These are phyloP conservation scores for Macrosteles quadrilineatus DNA, from an alignment of 1,140 invertebrate species.

Conservation along the genomic window DNA sequence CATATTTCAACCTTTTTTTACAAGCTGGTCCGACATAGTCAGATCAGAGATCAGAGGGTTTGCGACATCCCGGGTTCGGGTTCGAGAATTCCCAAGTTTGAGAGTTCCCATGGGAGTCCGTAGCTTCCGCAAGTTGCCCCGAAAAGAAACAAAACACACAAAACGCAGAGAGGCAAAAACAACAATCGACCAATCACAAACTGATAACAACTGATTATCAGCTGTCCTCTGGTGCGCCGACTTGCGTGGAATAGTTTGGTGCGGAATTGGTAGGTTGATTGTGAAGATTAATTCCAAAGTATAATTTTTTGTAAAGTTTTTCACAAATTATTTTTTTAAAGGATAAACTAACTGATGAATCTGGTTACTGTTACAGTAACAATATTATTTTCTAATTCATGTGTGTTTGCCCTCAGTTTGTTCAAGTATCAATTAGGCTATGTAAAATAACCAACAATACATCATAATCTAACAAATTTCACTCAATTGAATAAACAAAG, in stretches of 20 bases:
- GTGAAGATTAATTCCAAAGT: background rate
- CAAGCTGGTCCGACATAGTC: slow-evolving; percentile 22
- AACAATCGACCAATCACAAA: slow-evolving; percentile 13
- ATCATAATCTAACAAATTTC: too few species aligned
- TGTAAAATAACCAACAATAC: too few species aligned
- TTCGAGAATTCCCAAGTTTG: too few species aligned
- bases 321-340: background rate
- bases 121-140: slow-evolving; percentile 4
- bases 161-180: slow-evolving; percentile 36
- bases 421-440: too few species aligned
- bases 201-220: background rate
- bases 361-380: background rate
- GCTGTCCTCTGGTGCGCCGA: background rate
- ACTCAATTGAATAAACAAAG: too few species aligned
- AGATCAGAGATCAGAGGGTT: slow-evolving; percentile 14
- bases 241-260: background rate
- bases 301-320: too few species aligned
- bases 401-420: background rate
- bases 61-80: background rate
- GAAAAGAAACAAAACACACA: slow-evolving; percentile 37
- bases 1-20: slow-evolving; percentile 21
- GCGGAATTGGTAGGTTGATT: background rate
- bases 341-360: background rate
- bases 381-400: background rate
- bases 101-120: too few species aligned